A percentile compares a stretch with the other conserved stretches of the same genome.
These are phyloP conservation scores for Oscheius sp. DNA, from an alignment of 1,140 invertebrate genomes.

Conservation along the genomic window DNA sequence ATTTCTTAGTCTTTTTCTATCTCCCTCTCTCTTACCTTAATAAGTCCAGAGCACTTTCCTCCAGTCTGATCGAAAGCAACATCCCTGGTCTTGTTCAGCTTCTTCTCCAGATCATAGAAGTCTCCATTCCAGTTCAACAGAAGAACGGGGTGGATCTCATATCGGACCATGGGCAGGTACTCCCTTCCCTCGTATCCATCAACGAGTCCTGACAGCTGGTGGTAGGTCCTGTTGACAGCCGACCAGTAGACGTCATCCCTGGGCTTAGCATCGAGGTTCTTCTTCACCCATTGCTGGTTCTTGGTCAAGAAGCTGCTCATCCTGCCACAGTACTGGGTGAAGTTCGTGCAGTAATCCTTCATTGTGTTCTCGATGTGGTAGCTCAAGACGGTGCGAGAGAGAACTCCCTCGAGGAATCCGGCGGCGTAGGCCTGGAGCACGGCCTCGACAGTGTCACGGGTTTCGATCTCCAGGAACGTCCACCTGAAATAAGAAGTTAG, in stretches of 20 bases:
- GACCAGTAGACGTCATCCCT: constrained; percentile 57
- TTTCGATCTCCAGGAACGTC: constrained; percentile 59
- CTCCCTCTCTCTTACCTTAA: too few relatives aligned
- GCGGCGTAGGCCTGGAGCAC: constrained; percentile 57
- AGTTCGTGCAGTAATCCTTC: constrained; percentile 53
- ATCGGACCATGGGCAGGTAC: constrained; percentile 34
- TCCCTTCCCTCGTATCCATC: constrained; percentile 63
- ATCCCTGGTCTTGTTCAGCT: constrained; percentile 57
- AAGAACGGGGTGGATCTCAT: constrained; percentile 65
- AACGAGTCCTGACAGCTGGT: constrained; percentile 65
- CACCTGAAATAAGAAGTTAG: constrained; percentile 51
- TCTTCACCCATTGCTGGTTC: constrained; percentile 54
- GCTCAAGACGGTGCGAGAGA: constrained; percentile 44
- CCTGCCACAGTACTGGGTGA: constrained; percentile 51
- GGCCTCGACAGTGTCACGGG: constrained; percentile 23
- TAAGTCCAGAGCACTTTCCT: constrained; percentile 68
- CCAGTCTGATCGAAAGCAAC: constrained; percentile 51
- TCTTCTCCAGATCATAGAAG: constrained; percentile 71
- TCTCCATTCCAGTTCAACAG: constrained; percentile 71
- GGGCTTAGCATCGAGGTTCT: constrained; percentile 42
- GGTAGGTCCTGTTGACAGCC: constrained; percentile 62
- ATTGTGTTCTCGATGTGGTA: constrained; percentile 49
- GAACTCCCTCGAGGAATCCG: constrained; percentile 50
- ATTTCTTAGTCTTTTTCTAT: too few relatives aligned
- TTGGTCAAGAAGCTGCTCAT: constrained; percentile 44